Conservation (phyloP, 2,888 invertebrate species). For the Calameuta idolon region DNA sequence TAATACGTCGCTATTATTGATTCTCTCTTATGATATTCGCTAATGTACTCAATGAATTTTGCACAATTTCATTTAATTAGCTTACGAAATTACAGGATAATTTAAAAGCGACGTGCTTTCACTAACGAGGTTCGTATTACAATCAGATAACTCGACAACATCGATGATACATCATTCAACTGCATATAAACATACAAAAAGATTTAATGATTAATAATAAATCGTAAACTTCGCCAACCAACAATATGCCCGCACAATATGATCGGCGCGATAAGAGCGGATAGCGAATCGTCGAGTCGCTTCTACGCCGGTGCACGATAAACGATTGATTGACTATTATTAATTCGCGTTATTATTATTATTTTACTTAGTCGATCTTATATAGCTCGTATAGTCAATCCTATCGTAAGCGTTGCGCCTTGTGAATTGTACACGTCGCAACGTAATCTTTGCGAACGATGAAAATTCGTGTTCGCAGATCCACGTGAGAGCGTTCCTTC, state of each 20-base stretch:
- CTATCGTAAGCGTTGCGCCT: neutral
- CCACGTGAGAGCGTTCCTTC: neutral
- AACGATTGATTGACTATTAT: neutral
- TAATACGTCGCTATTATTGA: no score
- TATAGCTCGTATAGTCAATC: neutral
- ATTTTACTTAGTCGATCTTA: neutral
- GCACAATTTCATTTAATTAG: conserved; percentile 52
- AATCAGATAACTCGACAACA: conserved; percentile 45
- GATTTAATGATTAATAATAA: conserved; percentile 29
- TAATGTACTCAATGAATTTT: conserved; percentile 24
- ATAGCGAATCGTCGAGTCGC: neutral
- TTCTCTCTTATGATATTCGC: no score
- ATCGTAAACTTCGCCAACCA: neutral
- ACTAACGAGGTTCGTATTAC: conserved; percentile 52
- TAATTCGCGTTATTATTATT: neutral
- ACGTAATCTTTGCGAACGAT: neutral
- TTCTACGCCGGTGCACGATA: neutral
- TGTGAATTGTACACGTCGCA: neutral
- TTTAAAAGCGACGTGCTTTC: conserved; percentile 48
- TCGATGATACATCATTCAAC: conserved; percentile 58
- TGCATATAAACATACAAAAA: conserved; percentile 63
- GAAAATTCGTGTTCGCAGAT: neutral
- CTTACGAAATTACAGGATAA: conserved; percentile 53
- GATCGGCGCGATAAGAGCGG: neutral
- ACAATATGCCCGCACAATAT: neutral